A percentile compares a stretch with the other conserved stretches of the same genome.
These are phyloP conservation scores for Idaea straminata DNA, from an alignment of 2,888 invertebrate genomes.

Conservation along the genomic window DNA sequence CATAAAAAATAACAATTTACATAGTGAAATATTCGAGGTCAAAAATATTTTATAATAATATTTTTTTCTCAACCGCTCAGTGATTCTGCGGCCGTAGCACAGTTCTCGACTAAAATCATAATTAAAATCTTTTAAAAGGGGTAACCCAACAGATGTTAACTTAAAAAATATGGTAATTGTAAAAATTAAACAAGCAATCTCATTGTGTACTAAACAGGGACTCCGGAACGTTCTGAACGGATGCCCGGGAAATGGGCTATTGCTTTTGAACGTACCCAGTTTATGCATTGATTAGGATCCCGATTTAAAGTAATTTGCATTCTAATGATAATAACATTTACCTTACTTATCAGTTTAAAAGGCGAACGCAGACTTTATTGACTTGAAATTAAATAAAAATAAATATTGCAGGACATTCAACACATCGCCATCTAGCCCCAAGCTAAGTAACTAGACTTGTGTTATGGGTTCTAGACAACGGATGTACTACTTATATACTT, in stretches of 20 bases:
- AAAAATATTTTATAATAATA: conserved; percentile 9
- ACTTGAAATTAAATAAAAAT: too few species aligned
- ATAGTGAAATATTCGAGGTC: conserved; percentile 3
- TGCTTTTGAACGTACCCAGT: conserved; percentile 59
- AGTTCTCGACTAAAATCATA: conserved; percentile 37
- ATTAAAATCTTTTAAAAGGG: conserved; percentile 49
- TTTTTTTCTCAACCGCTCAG: conserved; percentile 7
- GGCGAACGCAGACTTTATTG: conserved; percentile 24
- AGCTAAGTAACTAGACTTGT: too few species aligned
- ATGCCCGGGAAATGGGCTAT: conserved; percentile 62
- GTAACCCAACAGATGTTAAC: conserved; percentile 56
- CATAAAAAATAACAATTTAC: conserved; percentile 3
- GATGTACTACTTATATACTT: too few species aligned
- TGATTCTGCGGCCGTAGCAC: conserved; percentile 15
- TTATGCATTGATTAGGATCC: conserved; percentile 67
- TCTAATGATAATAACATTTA: conserved; percentile 56
- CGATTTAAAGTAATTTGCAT: conserved; percentile 68
- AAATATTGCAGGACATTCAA: too few species aligned
- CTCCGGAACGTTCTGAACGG: conserved; percentile 50
- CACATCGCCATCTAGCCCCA: too few species aligned
- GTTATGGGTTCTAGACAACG: too few species aligned
- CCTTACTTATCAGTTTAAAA: not conserved
- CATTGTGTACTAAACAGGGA: conserved; percentile 56
- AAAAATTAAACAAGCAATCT: conserved; percentile 67
- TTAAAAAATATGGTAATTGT: conserved; percentile 64